Base-by-base conservation (phyloP, 2,888 invertebrate species). In the Epinotia ramella region DNA sequence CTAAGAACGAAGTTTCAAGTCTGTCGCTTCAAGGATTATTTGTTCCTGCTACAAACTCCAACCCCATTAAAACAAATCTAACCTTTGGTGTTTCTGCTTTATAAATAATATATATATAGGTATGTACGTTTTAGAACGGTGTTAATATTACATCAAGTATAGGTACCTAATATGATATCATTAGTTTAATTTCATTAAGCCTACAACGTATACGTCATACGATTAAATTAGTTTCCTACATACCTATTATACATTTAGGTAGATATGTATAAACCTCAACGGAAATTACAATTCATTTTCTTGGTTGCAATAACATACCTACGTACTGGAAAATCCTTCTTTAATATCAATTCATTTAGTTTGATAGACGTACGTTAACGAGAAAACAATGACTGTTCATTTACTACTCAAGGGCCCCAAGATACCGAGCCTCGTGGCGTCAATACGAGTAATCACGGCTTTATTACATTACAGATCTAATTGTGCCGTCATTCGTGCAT, bases 301-400 rank as follows among this genome's bases (percentile, higher is more conserved):
- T 53, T n/a, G 53, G 53, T n/a, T 49, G 16, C 49, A 16, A 49
- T 5, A 16, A 16, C 16, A 16, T 46, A 46, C 46, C 46, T 46
- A 28, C 24, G 33, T 67, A 56, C 33, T n/a, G 18, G 44, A 18
- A 44, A 44, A 20, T 46, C 11, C 33, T 18, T 28, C 11, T 56
- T 33, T 18, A 9, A 56, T 67, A 28, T 28, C 16, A 56, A n/a
- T n/a, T 9, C 16, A 11, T 12, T 20, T 59, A n/a, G n/a, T n/a
- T n/a, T n/a, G 20, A 56, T 56, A 20, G 16, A n/a, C 44, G 18
- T 16, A 68, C 69, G 63, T 53, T 13, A 68, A 67, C 49, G 53
- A 60, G 73, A 53, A 40, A 40, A 67, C 66, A 73, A 73, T 73
- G 33, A n/a, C 18, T 73, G 40, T 67, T 67, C 49, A 60, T 73